phyloP scores from a whole-genome alignment of 2,797 vertebrate genomes.

The Threskiornis aethiopicus region DNA sequence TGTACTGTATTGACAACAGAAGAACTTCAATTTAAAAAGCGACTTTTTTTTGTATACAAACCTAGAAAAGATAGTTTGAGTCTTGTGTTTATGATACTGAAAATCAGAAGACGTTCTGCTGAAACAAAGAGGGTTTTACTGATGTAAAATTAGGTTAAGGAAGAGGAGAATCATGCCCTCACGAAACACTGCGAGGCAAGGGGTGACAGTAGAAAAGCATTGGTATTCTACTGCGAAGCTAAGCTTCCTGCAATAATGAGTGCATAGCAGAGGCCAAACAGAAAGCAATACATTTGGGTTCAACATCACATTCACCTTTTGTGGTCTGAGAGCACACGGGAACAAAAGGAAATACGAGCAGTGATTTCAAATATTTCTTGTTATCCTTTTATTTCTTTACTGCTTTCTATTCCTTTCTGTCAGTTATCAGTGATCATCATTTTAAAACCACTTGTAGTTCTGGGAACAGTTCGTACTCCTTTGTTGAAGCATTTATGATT shows the following conservation, averaged over 20 bases:
- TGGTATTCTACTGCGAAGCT: conserved; percentile 18
- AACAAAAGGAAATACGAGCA: conserved; percentile 20
- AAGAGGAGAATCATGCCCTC: not conserved
- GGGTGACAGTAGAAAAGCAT: conserved; percentile 1
- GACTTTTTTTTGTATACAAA: not conserved
- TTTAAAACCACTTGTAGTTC: conserved; percentile 33
- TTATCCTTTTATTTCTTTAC: conserved; percentile 34
- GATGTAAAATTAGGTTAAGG: not conserved
- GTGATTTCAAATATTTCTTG: conserved; percentile 41
- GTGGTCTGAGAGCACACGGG: not conserved
- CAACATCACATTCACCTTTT: conserved; percentile 37
- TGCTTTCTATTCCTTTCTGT: conserved; percentile 36
- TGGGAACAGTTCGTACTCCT: conserved; percentile 1
- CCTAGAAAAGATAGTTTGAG: not conserved
- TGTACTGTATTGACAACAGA: conserved; percentile 75
- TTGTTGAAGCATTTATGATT: conserved; percentile 40
- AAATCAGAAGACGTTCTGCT: not conserved
- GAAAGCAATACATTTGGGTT: conserved; percentile 33
- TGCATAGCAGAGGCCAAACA: conserved; percentile 39
- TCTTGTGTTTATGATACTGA: not conserved
- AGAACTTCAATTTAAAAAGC: not conserved
- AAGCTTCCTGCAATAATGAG: conserved; percentile 45
- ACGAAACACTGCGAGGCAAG: conserved; percentile 1
- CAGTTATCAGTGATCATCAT: conserved; percentile 37
- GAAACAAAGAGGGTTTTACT: not conserved